phyloP scores from a whole-genome alignment of 2,888 invertebrate genomes.

The Folsomia manolachei region DNA sequence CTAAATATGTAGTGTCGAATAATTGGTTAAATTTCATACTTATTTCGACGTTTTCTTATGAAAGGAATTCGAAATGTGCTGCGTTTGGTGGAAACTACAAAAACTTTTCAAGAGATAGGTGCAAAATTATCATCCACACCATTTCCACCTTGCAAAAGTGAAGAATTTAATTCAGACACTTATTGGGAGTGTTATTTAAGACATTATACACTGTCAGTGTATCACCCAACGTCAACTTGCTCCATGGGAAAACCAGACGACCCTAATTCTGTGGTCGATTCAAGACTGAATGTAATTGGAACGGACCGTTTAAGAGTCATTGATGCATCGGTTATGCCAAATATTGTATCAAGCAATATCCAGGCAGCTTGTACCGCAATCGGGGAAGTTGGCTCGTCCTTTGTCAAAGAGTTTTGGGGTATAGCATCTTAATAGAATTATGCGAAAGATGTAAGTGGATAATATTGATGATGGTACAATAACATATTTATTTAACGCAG shows the following conservation, averaged over 20 bases:
- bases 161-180: conserved; percentile 14
- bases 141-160: background rate
- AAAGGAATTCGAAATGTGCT: conserved; percentile 29
- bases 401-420: conserved; percentile 41
- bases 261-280: conserved; percentile 31
- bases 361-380: conserved; percentile 42
- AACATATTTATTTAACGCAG: background rate
- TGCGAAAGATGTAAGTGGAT: too few species aligned
- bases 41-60: background rate
- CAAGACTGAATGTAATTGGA: background rate
- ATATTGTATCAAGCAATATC: background rate
- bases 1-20: too few species aligned
- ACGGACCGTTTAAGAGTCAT: background rate
- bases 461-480: background rate
- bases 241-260: conserved; percentile 29
- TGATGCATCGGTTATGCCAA: background rate
- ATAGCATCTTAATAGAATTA: conserved; percentile 31
- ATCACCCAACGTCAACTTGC: conserved; percentile 34
- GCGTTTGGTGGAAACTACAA: conserved; percentile 32
- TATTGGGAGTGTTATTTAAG: conserved; percentile 40
- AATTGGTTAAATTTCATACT: conserved; percentile 5
- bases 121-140: conserved; percentile 8
- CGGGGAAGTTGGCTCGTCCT: conserved; percentile 42
- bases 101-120: conserved; percentile 30
- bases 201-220: conserved; percentile 35